Evolutionary conservation across 2,888 invertebrate species (phyloP).

Genomic region (Callyntrura sp.): DNA sequence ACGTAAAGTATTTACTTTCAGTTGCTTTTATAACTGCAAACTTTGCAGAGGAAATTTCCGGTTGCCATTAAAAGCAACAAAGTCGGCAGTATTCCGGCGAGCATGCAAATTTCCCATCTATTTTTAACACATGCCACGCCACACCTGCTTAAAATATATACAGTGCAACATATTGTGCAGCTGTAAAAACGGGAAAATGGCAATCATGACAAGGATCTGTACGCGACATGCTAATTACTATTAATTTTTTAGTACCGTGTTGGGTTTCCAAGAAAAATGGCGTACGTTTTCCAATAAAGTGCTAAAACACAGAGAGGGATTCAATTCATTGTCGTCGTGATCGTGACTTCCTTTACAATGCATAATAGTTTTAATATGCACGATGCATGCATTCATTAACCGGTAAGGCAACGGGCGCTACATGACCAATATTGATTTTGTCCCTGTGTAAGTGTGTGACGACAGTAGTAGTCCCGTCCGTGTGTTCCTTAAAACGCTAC

Average conservation of each 20-base stretch:
- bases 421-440: background rate
- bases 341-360: background rate
- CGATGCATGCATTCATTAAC: slow-evolving; percentile 19
- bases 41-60: slow-evolving; percentile 36
- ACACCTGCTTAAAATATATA: slow-evolving; percentile 13
- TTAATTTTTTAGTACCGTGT: background rate
- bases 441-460: background rate
- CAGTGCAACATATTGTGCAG: background rate
- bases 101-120: slow-evolving; percentile 38
- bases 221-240: slow-evolving; percentile 11
- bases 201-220: background rate
- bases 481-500: background rate
- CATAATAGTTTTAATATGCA: background rate
- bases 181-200: background rate
- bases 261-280: slow-evolving; percentile 5
- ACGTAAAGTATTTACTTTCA: background rate
- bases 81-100: background rate
- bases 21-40: background rate
- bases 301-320: background rate
- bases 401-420: background rate
- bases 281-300: background rate
- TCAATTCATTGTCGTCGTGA: background rate
- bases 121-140: slow-evolving; percentile 24
- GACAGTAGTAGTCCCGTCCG: background rate
- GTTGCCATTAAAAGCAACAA: slow-evolving; percentile 25